Conservation (phyloP, 2,113 vertebrate species). For the Salvelinus fontinalis region DNA sequence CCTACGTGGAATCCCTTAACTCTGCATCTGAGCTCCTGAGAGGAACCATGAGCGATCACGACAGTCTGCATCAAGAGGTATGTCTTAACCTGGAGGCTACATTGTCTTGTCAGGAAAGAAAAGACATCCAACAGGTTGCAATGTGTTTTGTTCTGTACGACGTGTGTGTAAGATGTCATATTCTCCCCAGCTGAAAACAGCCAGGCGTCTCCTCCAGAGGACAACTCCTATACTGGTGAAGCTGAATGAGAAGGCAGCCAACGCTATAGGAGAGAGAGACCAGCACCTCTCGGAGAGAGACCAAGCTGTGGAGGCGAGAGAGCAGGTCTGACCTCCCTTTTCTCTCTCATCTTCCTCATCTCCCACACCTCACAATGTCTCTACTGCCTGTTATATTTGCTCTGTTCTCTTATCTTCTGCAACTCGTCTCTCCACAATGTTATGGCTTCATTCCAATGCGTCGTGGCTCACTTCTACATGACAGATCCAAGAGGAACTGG, state of each 20-base stretch:
- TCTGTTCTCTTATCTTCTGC: neutral
- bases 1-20: constrained; percentile 41
- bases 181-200: constrained; percentile 66
- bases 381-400: neutral
- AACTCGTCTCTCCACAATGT: too few species aligned
- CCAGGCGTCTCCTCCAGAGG: constrained; percentile 66
- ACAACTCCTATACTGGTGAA: constrained; percentile 60
- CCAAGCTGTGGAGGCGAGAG: constrained; percentile 63
- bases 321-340: constrained; percentile 53
- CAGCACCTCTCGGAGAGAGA: constrained; percentile 61
- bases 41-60: constrained; percentile 69
- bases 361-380: neutral
- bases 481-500: constrained; percentile 66
- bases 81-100: too few species aligned
- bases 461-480: neutral
- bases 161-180: neutral
- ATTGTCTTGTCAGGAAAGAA: too few species aligned
- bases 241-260: constrained; percentile 70
- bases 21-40: constrained; percentile 55
- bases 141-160: neutral
- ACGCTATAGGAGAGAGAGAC: constrained; percentile 65
- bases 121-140: too few species aligned
- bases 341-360: too few species aligned
- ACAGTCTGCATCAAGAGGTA: constrained; percentile 73
- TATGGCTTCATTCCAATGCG: too few species aligned